Percentiles rank a stretch among this genome's conserved stretches.
Conservation (phyloP, 2,797 vertebrate genomes). For the Coendou prehensilis region DNA sequence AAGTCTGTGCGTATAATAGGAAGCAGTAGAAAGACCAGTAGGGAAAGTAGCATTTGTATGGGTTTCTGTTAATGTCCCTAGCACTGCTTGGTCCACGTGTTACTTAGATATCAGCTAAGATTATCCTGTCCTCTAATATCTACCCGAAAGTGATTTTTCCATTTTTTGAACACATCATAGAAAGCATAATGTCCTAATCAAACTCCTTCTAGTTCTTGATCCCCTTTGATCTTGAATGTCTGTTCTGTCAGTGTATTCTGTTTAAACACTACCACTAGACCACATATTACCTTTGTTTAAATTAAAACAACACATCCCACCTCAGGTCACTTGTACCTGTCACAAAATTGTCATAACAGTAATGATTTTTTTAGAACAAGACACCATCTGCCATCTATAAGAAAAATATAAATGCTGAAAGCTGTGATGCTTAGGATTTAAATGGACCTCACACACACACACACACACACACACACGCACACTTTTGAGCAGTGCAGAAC, state of each 20-base stretch:
- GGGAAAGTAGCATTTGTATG: neutral
- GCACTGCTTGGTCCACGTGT: neutral
- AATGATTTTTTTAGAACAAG: neutral
- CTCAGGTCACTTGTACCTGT: neutral
- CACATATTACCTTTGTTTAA: neutral
- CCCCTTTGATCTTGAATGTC: neutral
- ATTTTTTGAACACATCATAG: neutral
- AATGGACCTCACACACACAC: rapidly evolving
- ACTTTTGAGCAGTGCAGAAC: neutral
- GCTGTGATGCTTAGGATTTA: neutral
- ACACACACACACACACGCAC: rapidly evolving
- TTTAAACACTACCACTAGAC: neutral
- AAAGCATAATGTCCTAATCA: neutral
- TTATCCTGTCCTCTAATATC: neutral
- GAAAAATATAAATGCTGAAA: neutral
- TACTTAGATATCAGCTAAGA: neutral
- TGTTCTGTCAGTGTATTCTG: neutral
- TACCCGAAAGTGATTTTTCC: neutral
- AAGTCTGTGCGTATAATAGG: neutral
- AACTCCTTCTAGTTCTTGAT: neutral
- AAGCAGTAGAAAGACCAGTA: neutral
- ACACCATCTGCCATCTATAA: neutral
- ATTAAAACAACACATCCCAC: neutral
- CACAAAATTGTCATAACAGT: neutral
- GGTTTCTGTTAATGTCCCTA: neutral